phyloP scores from a whole-genome alignment of 2,888 invertebrate species.

The Abscondita cerata region DNA sequence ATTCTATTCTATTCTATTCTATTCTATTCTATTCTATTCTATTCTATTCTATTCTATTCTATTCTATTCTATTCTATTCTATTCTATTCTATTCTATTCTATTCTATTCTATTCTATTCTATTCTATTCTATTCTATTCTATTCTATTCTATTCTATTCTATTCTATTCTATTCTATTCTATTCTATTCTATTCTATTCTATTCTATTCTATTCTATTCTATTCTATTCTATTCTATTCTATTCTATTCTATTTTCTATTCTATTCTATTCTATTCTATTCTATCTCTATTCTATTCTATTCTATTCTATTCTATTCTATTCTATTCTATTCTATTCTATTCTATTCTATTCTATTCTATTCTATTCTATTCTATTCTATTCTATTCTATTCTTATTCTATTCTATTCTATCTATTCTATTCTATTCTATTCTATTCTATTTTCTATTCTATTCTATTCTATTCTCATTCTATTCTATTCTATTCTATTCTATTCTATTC shows the following conservation, averaged over 20 bases:
- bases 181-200: background rate
- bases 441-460: slow-evolving; percentile 8
- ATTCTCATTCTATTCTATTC: slow-evolving; percentile 9
- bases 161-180: background rate
- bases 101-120: background rate
- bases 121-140: slow-evolving; percentile 5
- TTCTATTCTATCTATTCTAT: background rate
- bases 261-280: slow-evolving; percentile 8
- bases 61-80: slow-evolving; percentile 2
- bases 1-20: slow-evolving; percentile 3
- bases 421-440: slow-evolving; percentile 3
- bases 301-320: slow-evolving; percentile 13
- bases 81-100: slow-evolving; percentile 1
- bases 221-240: slow-evolving; percentile 8
- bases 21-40: slow-evolving; percentile 4
- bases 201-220: background rate
- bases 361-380: slow-evolving; percentile 12
- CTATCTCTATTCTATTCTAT: slow-evolving; percentile 12
- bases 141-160: slow-evolving; percentile 4
- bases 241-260: slow-evolving; percentile 3
- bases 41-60: slow-evolving; percentile 5
- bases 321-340: slow-evolving; percentile 12
- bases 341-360: slow-evolving; percentile 13
- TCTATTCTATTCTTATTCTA: background rate
- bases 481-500: slow-evolving; percentile 2